Evolutionary conservation across 2,888 invertebrate genomes (phyloP).

Genomic region (Hypena proboscidalis): DNA sequence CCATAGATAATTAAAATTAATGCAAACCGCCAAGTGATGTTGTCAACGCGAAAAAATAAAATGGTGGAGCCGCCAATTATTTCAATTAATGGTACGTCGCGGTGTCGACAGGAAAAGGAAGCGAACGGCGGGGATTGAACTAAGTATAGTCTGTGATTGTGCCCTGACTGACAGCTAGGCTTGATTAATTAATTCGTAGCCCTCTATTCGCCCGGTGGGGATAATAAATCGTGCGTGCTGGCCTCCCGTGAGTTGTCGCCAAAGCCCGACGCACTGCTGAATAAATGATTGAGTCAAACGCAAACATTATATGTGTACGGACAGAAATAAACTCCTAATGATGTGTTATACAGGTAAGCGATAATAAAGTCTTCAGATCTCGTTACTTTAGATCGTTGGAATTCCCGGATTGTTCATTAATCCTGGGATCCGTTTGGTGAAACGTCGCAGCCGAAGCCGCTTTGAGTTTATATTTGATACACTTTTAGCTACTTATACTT

Average conservation of each 20-base stretch:
- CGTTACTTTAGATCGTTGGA: conserved; percentile 70
- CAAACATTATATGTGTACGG: conserved; percentile 73
- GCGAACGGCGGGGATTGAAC: conserved; percentile 58
- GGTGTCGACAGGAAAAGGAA: conserved; percentile 81
- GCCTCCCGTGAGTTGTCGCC: conserved; percentile 83
- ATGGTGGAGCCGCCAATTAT: conserved; percentile 76
- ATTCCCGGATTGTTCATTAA: conserved; percentile 59
- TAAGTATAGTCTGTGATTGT: conserved; percentile 75
- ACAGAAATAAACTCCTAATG: conserved; percentile 81
- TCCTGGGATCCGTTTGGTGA: conserved; percentile 46
- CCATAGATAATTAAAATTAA: conserved; percentile 53
- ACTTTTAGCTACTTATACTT: conserved; percentile 27
- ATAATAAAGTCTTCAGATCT: conserved; percentile 80
- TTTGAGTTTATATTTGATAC: conserved; percentile 21
- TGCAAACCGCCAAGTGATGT: conserved; percentile 59
- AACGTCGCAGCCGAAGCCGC: conserved; percentile 20
- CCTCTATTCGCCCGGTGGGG: conserved; percentile 67
- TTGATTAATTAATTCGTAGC: conserved; percentile 83
- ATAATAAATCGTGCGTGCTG: conserved; percentile 80
- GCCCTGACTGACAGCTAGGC: conserved; percentile 78
- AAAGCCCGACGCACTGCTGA: conserved; percentile 64
- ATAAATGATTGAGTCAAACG: conserved; percentile 81
- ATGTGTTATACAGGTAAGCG: conserved; percentile 79
- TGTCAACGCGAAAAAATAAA: conserved; percentile 76
- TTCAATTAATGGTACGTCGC: conserved; percentile 80